phyloP scores from a whole-genome alignment of 1,140 invertebrate genomes.

The Ephestia elutella region DNA sequence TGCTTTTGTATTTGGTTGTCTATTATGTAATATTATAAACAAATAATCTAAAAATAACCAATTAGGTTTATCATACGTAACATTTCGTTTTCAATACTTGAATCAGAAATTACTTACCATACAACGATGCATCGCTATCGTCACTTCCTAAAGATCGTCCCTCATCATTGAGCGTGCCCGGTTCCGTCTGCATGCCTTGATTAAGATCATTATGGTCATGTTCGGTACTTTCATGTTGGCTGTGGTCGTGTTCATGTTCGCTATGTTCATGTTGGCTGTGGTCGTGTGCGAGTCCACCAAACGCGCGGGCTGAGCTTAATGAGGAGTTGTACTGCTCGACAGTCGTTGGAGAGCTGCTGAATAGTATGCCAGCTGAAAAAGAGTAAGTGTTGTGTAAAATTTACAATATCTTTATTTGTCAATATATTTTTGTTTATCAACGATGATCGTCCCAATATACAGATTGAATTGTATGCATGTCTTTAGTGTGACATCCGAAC shows the following conservation, averaged over 20 bases:
- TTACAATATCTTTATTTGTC: too few relatives aligned
- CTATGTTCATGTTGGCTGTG: conserved; percentile 20
- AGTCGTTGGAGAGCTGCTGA: conserved; percentile 53
- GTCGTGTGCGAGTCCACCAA: conserved; percentile 44
- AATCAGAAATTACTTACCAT: conserved; percentile 46
- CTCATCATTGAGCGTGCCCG: conserved; percentile 43
- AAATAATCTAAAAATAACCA: too few relatives aligned
- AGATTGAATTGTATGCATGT: too few relatives aligned
- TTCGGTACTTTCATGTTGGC: conserved; percentile 14
- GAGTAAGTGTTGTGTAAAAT: not conserved
- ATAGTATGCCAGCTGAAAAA: conserved; percentile 56
- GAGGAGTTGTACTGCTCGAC: conserved; percentile 60
- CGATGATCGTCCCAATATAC: too few relatives aligned
- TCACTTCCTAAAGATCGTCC: conserved; percentile 30
- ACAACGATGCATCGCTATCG: conserved; percentile 41
- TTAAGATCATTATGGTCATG: conserved; percentile 19
- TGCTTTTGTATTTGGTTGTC: too few relatives aligned
- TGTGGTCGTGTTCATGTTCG: conserved; percentile 19
- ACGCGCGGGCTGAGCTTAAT: conserved; percentile 54
- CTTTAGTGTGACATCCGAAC: too few relatives aligned
- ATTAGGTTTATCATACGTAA: too few relatives aligned
- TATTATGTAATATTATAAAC: too few relatives aligned
- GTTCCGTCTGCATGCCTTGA: conserved; percentile 20
- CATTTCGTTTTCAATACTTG: conserved; percentile 9
- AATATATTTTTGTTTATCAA: too few relatives aligned